These are phyloP conservation scores for Brienomyrus longianalis DNA, from an alignment of 2,113 vertebrate genomes.

Conservation along the genomic window DNA sequence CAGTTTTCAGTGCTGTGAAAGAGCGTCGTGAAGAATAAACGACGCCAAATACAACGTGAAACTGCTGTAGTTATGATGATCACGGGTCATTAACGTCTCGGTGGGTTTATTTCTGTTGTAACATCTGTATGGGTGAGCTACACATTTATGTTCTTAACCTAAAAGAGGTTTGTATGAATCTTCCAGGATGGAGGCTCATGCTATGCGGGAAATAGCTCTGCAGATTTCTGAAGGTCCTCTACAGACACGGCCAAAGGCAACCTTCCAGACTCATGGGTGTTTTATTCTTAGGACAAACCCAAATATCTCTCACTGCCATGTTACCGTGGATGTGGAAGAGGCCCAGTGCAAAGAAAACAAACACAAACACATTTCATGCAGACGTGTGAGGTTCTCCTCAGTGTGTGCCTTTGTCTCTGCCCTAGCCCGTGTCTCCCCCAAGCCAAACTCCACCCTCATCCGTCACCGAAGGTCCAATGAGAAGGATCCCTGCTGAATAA, in stretches of 20 bases:
- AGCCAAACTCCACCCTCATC: neutral
- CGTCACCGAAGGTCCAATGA: neutral
- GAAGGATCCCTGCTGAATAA: neutral
- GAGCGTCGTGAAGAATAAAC: neutral
- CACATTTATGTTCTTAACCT: neutral
- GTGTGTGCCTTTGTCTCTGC: neutral
- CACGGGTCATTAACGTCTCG: neutral
- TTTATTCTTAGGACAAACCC: neutral
- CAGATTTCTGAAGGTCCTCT: neutral
- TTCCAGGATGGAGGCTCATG: neutral
- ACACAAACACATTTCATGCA: neutral
- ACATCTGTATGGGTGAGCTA: neutral
- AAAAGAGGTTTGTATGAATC: neutral
- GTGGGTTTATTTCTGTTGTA: neutral
- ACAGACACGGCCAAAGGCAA: neutral
- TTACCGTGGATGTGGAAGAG: neutral
- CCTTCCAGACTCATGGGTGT: neutral
- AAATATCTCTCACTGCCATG: neutral
- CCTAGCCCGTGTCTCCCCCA: neutral
- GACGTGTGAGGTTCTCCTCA: neutral
- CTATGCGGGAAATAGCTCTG: neutral
- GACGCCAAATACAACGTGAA: neutral
- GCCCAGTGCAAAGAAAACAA: neutral
- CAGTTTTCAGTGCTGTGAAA: neutral
- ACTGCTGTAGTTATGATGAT: neutral